phyloP scores from a whole-genome alignment of 2,113 vertebrate genomes.

The Suncus etruscus region DNA sequence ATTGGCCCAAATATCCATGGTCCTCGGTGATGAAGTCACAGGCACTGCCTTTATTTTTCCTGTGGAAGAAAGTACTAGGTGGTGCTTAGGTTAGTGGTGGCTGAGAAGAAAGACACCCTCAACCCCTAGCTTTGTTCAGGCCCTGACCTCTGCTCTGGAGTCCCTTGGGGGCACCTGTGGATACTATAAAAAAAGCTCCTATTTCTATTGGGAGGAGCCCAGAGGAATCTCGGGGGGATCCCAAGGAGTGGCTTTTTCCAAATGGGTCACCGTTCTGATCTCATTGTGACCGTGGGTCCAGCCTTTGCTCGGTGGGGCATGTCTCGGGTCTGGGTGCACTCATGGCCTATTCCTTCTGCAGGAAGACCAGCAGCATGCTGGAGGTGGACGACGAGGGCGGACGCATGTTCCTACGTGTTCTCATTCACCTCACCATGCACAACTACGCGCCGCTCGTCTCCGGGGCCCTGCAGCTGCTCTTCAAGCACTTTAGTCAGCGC shows the following conservation, averaged over 20 bases:
- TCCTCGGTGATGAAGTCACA: background rate
- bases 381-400: slow-evolving; percentile 98
- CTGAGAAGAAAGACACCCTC: background rate
- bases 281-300: fast-evolving
- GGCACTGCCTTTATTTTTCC: background rate
- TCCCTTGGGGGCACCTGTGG: background rate
- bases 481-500: slow-evolving; percentile 99
- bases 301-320: no score
- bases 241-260: background rate
- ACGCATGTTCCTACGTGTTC: slow-evolving; percentile 95
- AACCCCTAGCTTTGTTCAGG: background rate
- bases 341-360: slow-evolving; percentile 54
- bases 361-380: slow-evolving; percentile 96
- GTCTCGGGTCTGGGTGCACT: background rate
- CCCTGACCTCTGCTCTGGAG: background rate
- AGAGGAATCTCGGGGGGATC: background rate
- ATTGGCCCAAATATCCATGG: background rate
- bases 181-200: background rate
- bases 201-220: fast-evolving
- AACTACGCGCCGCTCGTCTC: slow-evolving; percentile 96
- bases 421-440: slow-evolving; percentile 97
- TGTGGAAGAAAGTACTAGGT: background rate
- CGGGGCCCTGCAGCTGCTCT: slow-evolving; percentile 96
- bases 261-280: background rate
- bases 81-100: background rate